These are phyloP conservation scores for Rousettus madagascariensis DNA, from an alignment of 2,797 vertebrate species.

Conservation along the genomic window DNA sequence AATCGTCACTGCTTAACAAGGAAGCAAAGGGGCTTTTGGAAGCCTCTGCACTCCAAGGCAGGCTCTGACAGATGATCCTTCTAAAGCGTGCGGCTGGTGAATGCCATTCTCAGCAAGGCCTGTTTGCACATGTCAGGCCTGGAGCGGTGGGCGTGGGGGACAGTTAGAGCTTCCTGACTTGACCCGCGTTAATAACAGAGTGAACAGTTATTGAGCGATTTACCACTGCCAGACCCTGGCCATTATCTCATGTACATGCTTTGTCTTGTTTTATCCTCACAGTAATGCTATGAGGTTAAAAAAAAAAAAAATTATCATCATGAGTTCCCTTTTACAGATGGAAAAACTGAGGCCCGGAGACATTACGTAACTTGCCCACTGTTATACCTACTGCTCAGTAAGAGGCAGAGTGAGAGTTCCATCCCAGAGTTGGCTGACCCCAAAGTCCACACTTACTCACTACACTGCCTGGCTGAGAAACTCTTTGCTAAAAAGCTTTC, in stretches of 20 bases:
- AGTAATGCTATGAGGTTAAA: neutral
- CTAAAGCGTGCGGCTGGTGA: neutral
- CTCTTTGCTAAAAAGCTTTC: neutral
- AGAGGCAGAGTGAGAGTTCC: neutral
- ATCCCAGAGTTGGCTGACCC: neutral
- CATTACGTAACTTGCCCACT: neutral
- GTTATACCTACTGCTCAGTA: neutral
- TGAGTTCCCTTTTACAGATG: neutral
- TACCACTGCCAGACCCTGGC: neutral
- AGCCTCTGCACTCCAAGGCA: neutral
- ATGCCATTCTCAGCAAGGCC: neutral
- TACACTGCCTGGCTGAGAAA: neutral
- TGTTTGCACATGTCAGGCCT: neutral
- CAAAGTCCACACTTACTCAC: neutral
- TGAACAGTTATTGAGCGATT: neutral
- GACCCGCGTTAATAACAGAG: neutral
- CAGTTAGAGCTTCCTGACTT: neutral
- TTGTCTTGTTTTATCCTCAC: constrained; percentile 15
- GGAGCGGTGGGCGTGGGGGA: neutral
- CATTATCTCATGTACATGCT: neutral
- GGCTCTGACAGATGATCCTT: neutral
- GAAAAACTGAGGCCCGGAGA: constrained; percentile 22
- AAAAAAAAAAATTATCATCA: neutral
- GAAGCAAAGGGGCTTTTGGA: constrained; percentile 14
- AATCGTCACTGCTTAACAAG: neutral